Conservation (phyloP, 2,797 vertebrate species). For the Rhadinocentrus ornatus region DNA sequence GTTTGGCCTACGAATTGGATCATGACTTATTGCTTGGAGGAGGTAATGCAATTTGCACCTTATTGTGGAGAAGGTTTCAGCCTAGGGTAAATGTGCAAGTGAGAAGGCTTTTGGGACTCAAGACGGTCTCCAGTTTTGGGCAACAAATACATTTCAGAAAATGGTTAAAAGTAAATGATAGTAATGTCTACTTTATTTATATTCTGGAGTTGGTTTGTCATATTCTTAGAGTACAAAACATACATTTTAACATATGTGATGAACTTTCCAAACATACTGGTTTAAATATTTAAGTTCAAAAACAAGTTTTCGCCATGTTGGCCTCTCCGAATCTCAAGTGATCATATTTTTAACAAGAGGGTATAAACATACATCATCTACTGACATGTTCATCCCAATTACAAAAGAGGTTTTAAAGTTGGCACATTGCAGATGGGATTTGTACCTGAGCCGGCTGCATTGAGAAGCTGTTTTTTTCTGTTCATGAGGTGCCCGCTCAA, state of each 20-base stretch:
- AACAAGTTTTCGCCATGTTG: not conserved
- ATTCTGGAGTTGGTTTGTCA: not conserved
- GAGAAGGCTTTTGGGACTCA: constrained; percentile 8
- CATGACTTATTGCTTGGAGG: constrained; percentile 39
- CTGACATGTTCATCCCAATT: no score
- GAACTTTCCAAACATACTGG: no score
- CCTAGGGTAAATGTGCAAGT: constrained; percentile 1
- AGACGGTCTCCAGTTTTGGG: not conserved
- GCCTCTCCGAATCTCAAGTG: not conserved
- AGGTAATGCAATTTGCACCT: constrained; percentile 37
- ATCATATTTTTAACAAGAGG: not conserved
- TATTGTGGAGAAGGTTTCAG: constrained; percentile 20
- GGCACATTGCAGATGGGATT: no score
- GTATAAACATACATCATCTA: no score
- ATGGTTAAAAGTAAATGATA: not conserved
- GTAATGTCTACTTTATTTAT: no score
- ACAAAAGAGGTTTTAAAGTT: no score
- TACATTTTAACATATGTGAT: not conserved
- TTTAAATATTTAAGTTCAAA: not conserved
- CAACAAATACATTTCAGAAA: not conserved
- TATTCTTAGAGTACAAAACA: not conserved
- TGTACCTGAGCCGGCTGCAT: no score
- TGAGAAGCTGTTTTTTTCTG: not conserved
- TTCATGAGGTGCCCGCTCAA: no score
- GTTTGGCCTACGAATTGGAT: constrained; percentile 37